These are phyloP conservation scores for Leuciscus idus DNA, from an alignment of 2,113 vertebrate genomes.

Conservation along the genomic window DNA sequence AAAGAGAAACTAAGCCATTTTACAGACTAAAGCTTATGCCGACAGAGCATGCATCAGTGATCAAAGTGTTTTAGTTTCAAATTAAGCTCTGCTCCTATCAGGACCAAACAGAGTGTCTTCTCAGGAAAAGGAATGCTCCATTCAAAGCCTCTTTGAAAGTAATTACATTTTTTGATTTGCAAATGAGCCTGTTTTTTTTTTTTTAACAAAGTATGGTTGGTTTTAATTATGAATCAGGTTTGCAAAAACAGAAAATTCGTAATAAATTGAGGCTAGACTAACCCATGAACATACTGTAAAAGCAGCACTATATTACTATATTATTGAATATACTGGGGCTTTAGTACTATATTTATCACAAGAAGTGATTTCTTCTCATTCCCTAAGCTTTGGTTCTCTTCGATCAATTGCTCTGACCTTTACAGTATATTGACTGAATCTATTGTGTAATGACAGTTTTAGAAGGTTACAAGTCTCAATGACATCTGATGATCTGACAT, in stretches of 20 bases:
- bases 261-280: not conserved
- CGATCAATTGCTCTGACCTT: not conserved
- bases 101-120: constrained; percentile 62
- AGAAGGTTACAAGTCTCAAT: not conserved
- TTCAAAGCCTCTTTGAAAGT: constrained; percentile 67
- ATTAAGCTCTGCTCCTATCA: constrained; percentile 61
- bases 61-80: constrained; percentile 62
- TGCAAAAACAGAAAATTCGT: not conserved
- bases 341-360: not conserved
- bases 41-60: constrained; percentile 48
- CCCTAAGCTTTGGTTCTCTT: not conserved
- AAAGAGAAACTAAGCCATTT: constrained; percentile 37
- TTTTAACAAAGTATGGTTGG: not conserved
- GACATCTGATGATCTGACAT: too few species aligned
- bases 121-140: constrained; percentile 54
- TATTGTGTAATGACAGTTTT: not conserved
- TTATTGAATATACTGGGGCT: not conserved
- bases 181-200: not conserved
- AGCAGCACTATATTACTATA: not conserved
- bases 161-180: constrained; percentile 69
- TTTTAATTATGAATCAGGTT: not conserved
- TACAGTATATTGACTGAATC: not conserved
- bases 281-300: not conserved
- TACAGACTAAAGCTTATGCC: constrained; percentile 46
- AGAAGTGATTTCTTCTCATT: not conserved